Conservation (phyloP, 2,888 invertebrate genomes). For the Elysia crispata region DNA sequence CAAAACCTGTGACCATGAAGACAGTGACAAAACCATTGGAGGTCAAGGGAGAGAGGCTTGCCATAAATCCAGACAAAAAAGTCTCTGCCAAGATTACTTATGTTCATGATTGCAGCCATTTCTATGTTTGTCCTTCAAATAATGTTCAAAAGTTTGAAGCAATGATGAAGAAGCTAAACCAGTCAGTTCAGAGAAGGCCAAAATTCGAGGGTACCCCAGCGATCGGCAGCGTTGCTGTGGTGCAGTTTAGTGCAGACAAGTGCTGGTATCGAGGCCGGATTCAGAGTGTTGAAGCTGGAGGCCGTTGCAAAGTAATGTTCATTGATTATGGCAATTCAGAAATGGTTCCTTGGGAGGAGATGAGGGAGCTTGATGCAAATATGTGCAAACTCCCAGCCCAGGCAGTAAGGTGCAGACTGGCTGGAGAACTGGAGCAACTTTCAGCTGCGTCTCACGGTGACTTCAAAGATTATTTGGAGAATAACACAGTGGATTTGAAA, state of each 20-base stretch:
- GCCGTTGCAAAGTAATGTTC: conserved; percentile 56
- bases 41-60: too few species aligned
- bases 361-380: conserved; percentile 54
- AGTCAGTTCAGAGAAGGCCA: neutral
- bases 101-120: conserved; percentile 70
- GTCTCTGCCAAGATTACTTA: conserved; percentile 22
- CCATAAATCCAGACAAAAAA: too few species aligned
- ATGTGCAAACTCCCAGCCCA: conserved; percentile 58
- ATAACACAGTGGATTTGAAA: conserved; percentile 21
- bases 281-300: conserved; percentile 42
- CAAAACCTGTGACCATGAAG: too few species aligned
- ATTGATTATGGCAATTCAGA: conserved; percentile 72
- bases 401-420: conserved; percentile 61
- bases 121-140: conserved; percentile 83
- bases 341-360: conserved; percentile 43
- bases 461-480: conserved; percentile 20
- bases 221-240: conserved; percentile 58
- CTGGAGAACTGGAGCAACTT: conserved; percentile 43
- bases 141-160: conserved; percentile 52
- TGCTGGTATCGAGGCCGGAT: conserved; percentile 65
- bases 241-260: conserved; percentile 50
- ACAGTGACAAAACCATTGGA: too few species aligned
- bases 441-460: neutral
- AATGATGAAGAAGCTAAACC: conserved; percentile 39
- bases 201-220: neutral